Base-by-base conservation (phyloP, 1,140 invertebrate species). In the Micrasema longulum region DNA sequence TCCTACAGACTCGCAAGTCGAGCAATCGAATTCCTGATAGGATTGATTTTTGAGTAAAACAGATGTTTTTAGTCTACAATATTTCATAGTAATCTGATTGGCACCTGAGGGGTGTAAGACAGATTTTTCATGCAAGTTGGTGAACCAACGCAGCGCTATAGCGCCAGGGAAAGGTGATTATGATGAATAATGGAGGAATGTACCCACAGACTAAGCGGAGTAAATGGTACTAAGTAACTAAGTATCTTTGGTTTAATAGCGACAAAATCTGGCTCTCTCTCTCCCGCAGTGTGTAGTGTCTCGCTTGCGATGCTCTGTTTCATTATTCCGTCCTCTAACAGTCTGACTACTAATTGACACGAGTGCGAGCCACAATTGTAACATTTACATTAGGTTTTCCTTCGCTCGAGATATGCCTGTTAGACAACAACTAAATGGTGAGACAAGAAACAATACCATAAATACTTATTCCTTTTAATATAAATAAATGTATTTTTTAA, bases 321-420 rank as follows among this genome's bases (percentile, higher is more conserved):
- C 66, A 55, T 64, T 22, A 60, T 64, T 67, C 67, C 53, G 63
- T 72, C 62, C 53, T 67, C 62, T 69, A 75, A 73, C 75, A 76
- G 75, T 76, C 75, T 76, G 75, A 74, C 75, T 76, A 76, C 75
- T 76, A 76, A 76, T 76, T 76, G 75, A 76, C 75, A 76, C 69
- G 68, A 71, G 75, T 76, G 75, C 75, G 75, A 76, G 75, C 75
- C 73, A 71, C 67, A 76, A 52, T 73, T 57, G 18, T 57, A 55
- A 71, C 64, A 76, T 74, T 71, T 50, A 36, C 41, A 45, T 35
- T 20, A 45, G 45, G 47, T 22, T 31, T 10, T 7, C n/a, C 36
- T 38, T 73, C 47, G 72, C 72, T 73, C 72, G 69, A 69, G 69
- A 73, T 74, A 73, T 73, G 72, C 67, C 72, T 70, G 47, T 69